Base-by-base conservation (phyloP, 2,797 vertebrate genomes). In the Leuciscus waleckii region DNA sequence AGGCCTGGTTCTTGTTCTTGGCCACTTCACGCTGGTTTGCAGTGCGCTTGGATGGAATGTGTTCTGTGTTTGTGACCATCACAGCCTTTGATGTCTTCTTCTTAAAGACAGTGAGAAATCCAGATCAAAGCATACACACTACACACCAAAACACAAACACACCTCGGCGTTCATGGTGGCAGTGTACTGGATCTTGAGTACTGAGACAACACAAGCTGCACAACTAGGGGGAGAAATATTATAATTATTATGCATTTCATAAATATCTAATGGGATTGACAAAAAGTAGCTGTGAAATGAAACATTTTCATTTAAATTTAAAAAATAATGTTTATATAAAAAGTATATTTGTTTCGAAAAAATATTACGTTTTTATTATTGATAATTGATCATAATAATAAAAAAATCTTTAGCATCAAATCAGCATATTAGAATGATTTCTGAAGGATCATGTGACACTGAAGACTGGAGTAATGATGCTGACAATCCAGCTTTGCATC, bases 1-100 rank as follows among this genome's bases (percentile, higher is more conserved):
- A 97, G 92, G 95, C 98, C 85, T 99, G 97, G 97, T 99, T 97
- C 93, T 93, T 99, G 82, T 99, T 98, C 92, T 87, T 99, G 93
- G 96, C 97, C 0, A 99, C 97, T 0, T 98, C 98, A 13, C 97
- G 98, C 29, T 99, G 98, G 98, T 95, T 99, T 13, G 98, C 98
- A 3, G 94, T 98, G 23, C 97, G 97, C 43, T 96, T 99, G 84
- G 98, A 99, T 90, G 97, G 96, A 88, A 97, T 99, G 92, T 99
- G 98, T 91, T 96, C 96, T 2, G 4, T 98, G 82, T 98, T 99
- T 92, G 96, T 99, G 86, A 93, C 93, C 81, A 92, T 96, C 39
- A 93, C 95, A 85, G 93, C 96, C 79, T 97, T 98, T 82, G 97
- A 86, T 97, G 97, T 84, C 89, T 99, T 86, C 90, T 97, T 88